Conservation (phyloP, 2,888 invertebrate species). For the Trissolcus brochymenae region DNA sequence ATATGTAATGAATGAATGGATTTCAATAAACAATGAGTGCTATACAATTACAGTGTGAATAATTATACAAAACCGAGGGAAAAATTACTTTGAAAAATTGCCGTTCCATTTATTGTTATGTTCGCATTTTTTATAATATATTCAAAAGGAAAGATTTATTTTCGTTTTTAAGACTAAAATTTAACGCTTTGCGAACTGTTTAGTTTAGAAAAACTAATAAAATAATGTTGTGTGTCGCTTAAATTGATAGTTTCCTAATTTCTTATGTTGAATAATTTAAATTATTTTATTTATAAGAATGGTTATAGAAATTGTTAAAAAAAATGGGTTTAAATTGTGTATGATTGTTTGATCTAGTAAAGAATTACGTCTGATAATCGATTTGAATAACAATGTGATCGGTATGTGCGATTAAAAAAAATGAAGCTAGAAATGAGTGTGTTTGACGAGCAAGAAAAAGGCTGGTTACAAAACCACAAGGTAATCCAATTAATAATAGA, state of each 20-base stretch:
- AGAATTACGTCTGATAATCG: neutral
- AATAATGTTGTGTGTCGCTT: too few relatives aligned
- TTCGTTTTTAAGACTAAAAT: too few relatives aligned
- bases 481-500: slow-evolving; percentile 52
- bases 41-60: slow-evolving; percentile 9
- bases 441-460: slow-evolving; percentile 33
- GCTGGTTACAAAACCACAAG: slow-evolving; percentile 48
- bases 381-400: slow-evolving; percentile 24
- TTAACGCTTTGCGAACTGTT: too few relatives aligned
- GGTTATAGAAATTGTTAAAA: too few relatives aligned
- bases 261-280: too few relatives aligned
- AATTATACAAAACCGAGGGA: neutral
- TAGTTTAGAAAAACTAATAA: too few relatives aligned
- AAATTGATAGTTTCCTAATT: too few relatives aligned
- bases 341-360: too few relatives aligned
- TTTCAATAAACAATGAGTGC: slow-evolving; percentile 17
- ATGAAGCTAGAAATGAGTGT: slow-evolving; percentile 42
- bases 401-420: slow-evolving; percentile 13
- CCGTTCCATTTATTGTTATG: neutral
- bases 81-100: neutral
- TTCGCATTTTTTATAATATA: too few relatives aligned
- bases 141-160: too few relatives aligned
- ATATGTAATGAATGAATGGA: slow-evolving; percentile 3
- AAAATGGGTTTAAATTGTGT: too few relatives aligned
- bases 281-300: too few relatives aligned